A percentile compares a stretch with the other conserved stretches of the same genome.
phyloP scores from a whole-genome alignment of 2,113 vertebrate species.

The Antidorcas marsupialis region DNA sequence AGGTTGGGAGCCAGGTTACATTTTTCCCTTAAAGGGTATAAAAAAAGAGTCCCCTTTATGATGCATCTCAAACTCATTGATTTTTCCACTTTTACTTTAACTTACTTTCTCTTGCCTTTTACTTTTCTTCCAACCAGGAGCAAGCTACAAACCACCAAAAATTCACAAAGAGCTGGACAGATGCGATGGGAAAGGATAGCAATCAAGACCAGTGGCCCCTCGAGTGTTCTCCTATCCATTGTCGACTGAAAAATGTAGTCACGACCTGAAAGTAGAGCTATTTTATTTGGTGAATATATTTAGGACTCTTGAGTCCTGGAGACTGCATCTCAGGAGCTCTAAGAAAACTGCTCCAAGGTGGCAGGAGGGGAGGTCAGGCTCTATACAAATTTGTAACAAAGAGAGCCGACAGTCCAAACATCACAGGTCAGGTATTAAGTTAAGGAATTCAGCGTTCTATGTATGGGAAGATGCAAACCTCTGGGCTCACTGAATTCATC shows the following conservation, averaged over 20 bases:
- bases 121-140: background rate
- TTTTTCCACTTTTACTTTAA: background rate
- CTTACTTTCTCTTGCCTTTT: background rate
- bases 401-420: rapidly evolving
- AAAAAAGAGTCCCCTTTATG: background rate
- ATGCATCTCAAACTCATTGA: background rate
- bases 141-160: background rate
- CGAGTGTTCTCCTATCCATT: background rate
- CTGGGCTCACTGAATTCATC: background rate
- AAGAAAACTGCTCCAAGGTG: background rate
- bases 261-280: background rate
- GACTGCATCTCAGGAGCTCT: background rate
- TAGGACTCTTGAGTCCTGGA: background rate
- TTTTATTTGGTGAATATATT: background rate
- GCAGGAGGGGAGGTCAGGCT: background rate
- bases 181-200: background rate
- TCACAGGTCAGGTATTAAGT: background rate
- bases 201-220: background rate
- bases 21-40: background rate
- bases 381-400: background rate
- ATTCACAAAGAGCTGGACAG: background rate
- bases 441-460: background rate
- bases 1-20: background rate
- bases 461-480: background rate
- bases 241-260: background rate